phyloP scores from a whole-genome alignment of 2,113 vertebrate genomes.

The Cyprichromis sp. region DNA sequence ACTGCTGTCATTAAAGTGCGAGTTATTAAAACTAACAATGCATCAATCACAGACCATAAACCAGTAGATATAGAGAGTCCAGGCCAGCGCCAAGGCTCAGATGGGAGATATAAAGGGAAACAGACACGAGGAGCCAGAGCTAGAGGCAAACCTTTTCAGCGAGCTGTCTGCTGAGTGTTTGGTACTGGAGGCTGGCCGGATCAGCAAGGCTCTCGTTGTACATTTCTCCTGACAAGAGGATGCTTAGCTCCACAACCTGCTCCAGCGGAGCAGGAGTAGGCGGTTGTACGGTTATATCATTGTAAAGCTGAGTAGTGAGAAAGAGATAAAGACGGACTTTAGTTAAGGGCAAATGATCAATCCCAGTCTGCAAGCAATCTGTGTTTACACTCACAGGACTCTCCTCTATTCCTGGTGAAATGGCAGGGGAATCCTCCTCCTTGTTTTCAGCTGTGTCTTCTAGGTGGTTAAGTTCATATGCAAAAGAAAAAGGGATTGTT shows the following conservation, averaged over 20 bases:
- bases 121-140: not conserved
- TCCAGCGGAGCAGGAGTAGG: conserved; percentile 54
- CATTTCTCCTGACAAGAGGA: conserved; percentile 72
- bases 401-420: not conserved
- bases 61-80: not conserved
- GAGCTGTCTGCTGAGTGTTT: conserved; percentile 74
- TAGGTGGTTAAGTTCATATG: not conserved
- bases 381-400: conserved; percentile 13
- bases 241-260: conserved; percentile 82
- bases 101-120: not conserved
- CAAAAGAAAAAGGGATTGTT: not conserved
- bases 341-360: not conserved
- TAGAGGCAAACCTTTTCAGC: conserved; percentile 74
- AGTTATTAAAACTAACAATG: conserved; percentile 13
- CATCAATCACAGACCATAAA: conserved; percentile 14
- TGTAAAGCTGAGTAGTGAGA: conserved; percentile 73
- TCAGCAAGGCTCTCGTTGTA: conserved; percentile 77
- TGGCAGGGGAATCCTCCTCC: not conserved
- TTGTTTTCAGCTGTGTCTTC: not conserved
- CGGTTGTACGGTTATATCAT: conserved; percentile 74
- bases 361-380: not conserved
- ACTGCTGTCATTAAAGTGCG: not conserved
- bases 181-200: conserved; percentile 56
- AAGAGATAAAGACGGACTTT: not conserved
- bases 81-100: not conserved